A percentile compares a stretch with the other conserved stretches of the same genome.
phyloP scores from a whole-genome alignment of 2,113 vertebrate species.

The Chascanopsetta lugubris region DNA sequence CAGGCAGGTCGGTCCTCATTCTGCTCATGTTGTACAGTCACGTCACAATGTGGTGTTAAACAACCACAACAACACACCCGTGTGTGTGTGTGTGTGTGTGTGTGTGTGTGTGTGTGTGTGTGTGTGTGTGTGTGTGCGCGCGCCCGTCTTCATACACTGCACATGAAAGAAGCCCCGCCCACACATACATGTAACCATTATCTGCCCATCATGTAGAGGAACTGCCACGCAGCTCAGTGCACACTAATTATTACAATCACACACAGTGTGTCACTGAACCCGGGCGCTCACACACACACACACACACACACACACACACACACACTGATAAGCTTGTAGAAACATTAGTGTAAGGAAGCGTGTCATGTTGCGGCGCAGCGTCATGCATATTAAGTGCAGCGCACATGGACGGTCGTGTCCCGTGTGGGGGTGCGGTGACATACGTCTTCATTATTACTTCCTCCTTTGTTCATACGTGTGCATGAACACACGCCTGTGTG shows the following conservation, averaged over 20 bases:
- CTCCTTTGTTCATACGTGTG: conserved; percentile 1
- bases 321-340: conserved; percentile 32
- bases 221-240: conserved; percentile 5
- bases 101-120: too few species aligned
- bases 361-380: conserved; percentile 44
- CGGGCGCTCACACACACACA: neutral
- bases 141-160: neutral
- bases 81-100: too few species aligned
- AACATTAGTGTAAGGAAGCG: conserved; percentile 46
- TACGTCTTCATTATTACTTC: conserved; percentile 32
- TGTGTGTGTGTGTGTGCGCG: too few species aligned
- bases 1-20: too few species aligned
- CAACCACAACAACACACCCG: too few species aligned
- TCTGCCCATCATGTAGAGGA: conserved; percentile 44
- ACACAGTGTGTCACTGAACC: conserved; percentile 22
- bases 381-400: conserved; percentile 41
- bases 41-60: too few species aligned
- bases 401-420: conserved; percentile 14
- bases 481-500: neutral
- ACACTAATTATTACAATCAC: conserved; percentile 53
- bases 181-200: conserved; percentile 15
- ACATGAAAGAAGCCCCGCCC: conserved; percentile 6
- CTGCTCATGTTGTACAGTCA: too few species aligned
- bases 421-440: conserved; percentile 26
- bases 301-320: conserved; percentile 33